Base-by-base conservation (phyloP, 37 sponge, comb jelly and placozoan genomes). In the Halichondria panicea region DNA sequence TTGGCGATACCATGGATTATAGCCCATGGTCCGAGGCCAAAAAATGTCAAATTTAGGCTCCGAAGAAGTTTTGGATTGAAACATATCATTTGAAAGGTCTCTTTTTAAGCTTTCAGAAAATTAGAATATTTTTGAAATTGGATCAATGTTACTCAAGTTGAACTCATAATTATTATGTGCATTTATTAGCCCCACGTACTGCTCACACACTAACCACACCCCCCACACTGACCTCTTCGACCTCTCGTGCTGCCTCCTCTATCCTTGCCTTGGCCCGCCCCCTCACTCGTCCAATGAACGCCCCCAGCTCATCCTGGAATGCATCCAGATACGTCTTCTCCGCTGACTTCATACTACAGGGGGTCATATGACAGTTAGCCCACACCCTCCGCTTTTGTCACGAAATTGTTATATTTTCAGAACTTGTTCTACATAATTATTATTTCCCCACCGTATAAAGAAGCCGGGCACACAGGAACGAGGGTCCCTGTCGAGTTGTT, bases 241-340 rank as follows among this genome's bases (percentile, higher is more conserved):
- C 72, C 63, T 88, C 85, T 35, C 71, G 63, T 69, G 81, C 63
- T 2, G 92, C 89, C 19, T 82, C 88, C 25, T 98, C 94, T 19
- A 95, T 66, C 30, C 85, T 80, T 0, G 78, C 84, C 63, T 86
- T 76, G n/a, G 99, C 96, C 43, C 99, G 63, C 21, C 35, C 76
- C 66, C 83, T 80, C 2, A 98, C 91, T 22, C 99, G 76, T 2
- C 52, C 72, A 15, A 87, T 91, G 72, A 98, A 98, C 15, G 88
- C 72, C 0, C 42, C 21, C 55, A 94, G 73, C 72, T 98, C 99
- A 61, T 93, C 92, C 58, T 93, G 75, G 60, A 93, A 94, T 18
- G 96, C 96, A 8, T 95, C 96, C 63, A 85, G 36, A 61, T 95
- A 95, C 71, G 93, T 88, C 65, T 81, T 90, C 42, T 98, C 96